phyloP scores from a whole-genome alignment of 2,797 vertebrate genomes.

The Alca torda region DNA sequence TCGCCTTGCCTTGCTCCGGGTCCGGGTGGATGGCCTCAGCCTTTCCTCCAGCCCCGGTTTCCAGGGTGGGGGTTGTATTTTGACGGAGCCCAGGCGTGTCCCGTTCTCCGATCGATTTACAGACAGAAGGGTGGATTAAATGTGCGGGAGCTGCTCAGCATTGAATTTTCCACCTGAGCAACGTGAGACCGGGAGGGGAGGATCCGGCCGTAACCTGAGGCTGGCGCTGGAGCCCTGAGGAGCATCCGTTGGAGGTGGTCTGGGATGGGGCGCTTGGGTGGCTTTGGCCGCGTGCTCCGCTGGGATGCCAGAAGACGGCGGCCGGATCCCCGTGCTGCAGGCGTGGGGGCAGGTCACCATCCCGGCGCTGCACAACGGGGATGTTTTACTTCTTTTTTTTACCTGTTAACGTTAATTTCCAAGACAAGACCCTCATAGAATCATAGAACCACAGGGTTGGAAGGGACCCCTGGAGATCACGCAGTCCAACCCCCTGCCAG shows the following conservation, averaged over 20 bases:
- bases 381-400: background rate
- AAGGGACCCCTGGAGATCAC: no score
- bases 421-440: no score
- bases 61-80: background rate
- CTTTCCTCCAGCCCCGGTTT: background rate
- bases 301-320: rapidly evolving
- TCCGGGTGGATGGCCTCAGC: background rate
- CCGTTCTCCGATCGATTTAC: background rate
- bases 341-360: rapidly evolving
- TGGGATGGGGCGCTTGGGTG: background rate
- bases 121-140: background rate
- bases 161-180: background rate
- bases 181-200: background rate
- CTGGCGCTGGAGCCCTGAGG: rapidly evolving
- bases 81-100: background rate
- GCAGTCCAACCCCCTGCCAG: no score
- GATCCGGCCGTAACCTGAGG: background rate
- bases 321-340: background rate
- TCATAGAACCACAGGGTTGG: no score
- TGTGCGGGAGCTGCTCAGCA: background rate
- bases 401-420: no score
- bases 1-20: rapidly evolving
- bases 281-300: rapidly evolving
- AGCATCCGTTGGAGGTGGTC: rapidly evolving
- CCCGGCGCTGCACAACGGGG: rapidly evolving